Evolutionary conservation across 2,888 invertebrate genomes (phyloP).

Genomic region (Phragmatobia fuliginosa): DNA sequence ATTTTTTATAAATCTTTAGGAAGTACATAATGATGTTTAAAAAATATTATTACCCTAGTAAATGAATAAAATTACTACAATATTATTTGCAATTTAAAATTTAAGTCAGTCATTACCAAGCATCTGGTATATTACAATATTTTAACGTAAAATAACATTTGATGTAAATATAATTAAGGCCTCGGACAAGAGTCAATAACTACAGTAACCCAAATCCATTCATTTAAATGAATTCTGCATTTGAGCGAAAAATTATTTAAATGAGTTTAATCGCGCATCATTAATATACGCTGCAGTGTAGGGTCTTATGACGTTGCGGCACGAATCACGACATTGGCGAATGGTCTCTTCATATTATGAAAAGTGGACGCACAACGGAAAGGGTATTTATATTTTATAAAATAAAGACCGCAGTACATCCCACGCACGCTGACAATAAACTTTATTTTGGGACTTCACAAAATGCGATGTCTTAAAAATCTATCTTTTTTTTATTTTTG

Average conservation of each 20-base stretch:
- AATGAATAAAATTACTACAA: too few relatives aligned
- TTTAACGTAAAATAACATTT: not conserved
- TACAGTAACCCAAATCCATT: slow-evolving; percentile 32
- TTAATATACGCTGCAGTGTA: slow-evolving; percentile 41
- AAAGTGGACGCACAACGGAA: slow-evolving; percentile 40
- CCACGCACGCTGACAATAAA: slow-evolving; percentile 76
- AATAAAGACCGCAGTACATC: slow-evolving; percentile 54
- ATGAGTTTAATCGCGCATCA: slow-evolving; percentile 31
- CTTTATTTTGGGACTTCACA: slow-evolving; percentile 75
- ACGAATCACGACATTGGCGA: slow-evolving; percentile 22
- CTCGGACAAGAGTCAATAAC: not conserved
- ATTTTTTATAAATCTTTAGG: too few relatives aligned
- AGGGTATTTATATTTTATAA: slow-evolving; percentile 38
- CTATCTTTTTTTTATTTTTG: slow-evolving; percentile 64
- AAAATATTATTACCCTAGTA: too few relatives aligned
- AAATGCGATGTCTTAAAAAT: slow-evolving; percentile 69
- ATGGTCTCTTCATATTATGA: slow-evolving; percentile 35
- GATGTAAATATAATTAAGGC: not conserved
- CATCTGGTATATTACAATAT: too few relatives aligned
- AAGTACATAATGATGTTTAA: too few relatives aligned
- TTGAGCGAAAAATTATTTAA: slow-evolving; percentile 43
- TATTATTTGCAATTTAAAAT: too few relatives aligned
- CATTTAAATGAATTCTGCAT: slow-evolving; percentile 29
- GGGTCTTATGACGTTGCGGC: slow-evolving; percentile 41
- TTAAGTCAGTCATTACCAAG: too few relatives aligned